A percentile compares a stretch with the other conserved stretches of the same genome.
Evolutionary conservation across 1,140 invertebrate genomes (phyloP).

Genomic region (Ceratitis capitata): DNA sequence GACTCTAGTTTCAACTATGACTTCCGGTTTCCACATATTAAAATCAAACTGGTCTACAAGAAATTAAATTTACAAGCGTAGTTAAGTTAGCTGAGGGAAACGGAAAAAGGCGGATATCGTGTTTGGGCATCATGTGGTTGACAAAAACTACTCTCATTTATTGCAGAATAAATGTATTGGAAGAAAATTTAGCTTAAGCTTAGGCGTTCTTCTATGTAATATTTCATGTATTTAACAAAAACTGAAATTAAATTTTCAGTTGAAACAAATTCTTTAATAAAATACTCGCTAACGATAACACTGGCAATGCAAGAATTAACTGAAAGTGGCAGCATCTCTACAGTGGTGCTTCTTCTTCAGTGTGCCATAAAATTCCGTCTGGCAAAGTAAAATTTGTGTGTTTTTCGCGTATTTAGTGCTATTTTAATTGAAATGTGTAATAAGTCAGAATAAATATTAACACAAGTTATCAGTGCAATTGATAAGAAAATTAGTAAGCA

Average conservation of each 20-base stretch:
- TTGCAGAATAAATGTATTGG: no score
- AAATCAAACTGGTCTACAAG: neutral
- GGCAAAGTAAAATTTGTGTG: neutral
- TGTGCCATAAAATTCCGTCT: slow-evolving; percentile 21
- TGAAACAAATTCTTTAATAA: neutral
- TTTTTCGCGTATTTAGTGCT: slow-evolving; percentile 1
- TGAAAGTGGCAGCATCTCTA: neutral
- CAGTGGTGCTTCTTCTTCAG: neutral
- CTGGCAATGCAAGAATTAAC: neutral
- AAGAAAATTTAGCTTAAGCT: no score
- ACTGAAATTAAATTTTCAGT: neutral
- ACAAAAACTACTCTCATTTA: no score
- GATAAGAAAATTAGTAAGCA: slow-evolving; percentile 7
- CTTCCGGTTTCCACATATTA: neutral
- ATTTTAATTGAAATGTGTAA: slow-evolving; percentile 24
- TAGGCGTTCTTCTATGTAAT: no score
- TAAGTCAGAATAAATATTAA: slow-evolving; percentile 12
- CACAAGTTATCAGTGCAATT: neutral
- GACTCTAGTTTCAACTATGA: no score
- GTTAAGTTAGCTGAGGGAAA: neutral
- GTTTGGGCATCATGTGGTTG: neutral
- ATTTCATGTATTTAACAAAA: neutral
- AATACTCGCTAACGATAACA: no score
- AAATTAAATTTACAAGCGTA: neutral
- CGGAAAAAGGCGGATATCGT: neutral